A percentile compares a stretch with the other conserved stretches of the same genome.
Conservation (phyloP, 2,888 invertebrate species). For the Leptopilina drosophilae region DNA sequence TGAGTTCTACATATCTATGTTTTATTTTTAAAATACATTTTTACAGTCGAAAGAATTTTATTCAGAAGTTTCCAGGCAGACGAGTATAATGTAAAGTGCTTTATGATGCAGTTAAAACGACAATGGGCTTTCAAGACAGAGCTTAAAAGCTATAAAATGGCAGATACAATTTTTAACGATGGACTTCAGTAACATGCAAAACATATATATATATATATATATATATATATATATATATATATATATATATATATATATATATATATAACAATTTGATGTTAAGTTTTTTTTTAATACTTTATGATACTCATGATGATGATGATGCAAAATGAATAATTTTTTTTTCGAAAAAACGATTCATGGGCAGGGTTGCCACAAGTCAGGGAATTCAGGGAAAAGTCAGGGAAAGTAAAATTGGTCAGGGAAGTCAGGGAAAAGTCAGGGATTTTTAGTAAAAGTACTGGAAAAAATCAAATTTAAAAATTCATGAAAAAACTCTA, state of each 20-base stretch:
- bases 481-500: too few species aligned
- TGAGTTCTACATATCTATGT: neutral
- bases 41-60: slow-evolving; percentile 1
- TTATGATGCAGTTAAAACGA: slow-evolving; percentile 15
- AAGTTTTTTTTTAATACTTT: neutral
- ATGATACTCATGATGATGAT: neutral
- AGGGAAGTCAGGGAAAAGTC: too few species aligned
- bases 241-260: neutral
- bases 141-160: slow-evolving; percentile 8
- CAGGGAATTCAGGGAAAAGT: too few species aligned
- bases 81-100: slow-evolving; percentile 8
- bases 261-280: neutral
- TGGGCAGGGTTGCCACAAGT: too few species aligned
- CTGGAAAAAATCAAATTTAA: too few species aligned
- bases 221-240: neutral
- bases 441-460: too few species aligned
- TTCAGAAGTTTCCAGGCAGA: slow-evolving; percentile 2
- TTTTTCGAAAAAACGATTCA: neutral
- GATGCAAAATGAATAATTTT: neutral
- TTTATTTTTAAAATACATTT: neutral
- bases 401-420: too few species aligned
- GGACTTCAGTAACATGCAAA: neutral
- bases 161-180: slow-evolving; percentile 17
- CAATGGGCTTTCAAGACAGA: slow-evolving; percentile 12
- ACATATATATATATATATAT: neutral